Evolutionary conservation across 2,888 invertebrate genomes (phyloP).

Genomic region (Eledona agricola): DNA sequence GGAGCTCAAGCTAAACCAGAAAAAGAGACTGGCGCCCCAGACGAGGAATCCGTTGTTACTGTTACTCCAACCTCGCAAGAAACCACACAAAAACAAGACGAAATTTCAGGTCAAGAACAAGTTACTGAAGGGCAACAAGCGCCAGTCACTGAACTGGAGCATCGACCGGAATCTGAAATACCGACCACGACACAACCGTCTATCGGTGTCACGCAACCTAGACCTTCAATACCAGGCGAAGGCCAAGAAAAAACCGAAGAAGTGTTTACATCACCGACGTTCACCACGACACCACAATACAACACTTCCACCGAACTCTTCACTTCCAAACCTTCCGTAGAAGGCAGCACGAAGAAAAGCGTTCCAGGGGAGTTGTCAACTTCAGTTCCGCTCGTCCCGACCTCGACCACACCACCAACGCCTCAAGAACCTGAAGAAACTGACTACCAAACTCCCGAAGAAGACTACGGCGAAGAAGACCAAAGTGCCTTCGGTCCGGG

Average conservation of each 20-base stretch:
- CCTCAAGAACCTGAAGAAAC: constrained; percentile 51
- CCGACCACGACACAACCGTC: constrained; percentile 12
- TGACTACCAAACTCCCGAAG: constrained; percentile 60
- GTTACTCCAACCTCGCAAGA: constrained; percentile 20
- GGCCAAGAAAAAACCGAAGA: constrained; percentile 30
- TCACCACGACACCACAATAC: constrained; percentile 5
- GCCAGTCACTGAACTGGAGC: not conserved
- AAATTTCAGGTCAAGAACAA: constrained; percentile 2
- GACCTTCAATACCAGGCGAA: constrained; percentile 27
- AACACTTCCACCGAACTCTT: constrained; percentile 25
- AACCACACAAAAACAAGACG: constrained; percentile 14
- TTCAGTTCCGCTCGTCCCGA: constrained; percentile 43
- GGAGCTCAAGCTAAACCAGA: constrained; percentile 19
- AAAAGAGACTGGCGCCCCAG: constrained; percentile 10
- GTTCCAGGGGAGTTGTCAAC: constrained; percentile 54
- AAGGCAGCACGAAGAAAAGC: constrained; percentile 38
- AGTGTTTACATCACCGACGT: constrained; percentile 6
- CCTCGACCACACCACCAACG: constrained; percentile 35
- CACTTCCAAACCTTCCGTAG: constrained; percentile 43
- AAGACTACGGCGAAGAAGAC: constrained; percentile 81
- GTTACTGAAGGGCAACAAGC: constrained; percentile 1
- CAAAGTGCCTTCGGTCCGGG: constrained; percentile 84
- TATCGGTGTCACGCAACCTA: constrained; percentile 19
- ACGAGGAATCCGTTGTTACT: constrained; percentile 27
- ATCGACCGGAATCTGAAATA: constrained; percentile 30